Percentiles rank a stretch among this genome's conserved stretches.
Conservation (phyloP, 1,140 invertebrate genomes). For the Ips nitidus region DNA sequence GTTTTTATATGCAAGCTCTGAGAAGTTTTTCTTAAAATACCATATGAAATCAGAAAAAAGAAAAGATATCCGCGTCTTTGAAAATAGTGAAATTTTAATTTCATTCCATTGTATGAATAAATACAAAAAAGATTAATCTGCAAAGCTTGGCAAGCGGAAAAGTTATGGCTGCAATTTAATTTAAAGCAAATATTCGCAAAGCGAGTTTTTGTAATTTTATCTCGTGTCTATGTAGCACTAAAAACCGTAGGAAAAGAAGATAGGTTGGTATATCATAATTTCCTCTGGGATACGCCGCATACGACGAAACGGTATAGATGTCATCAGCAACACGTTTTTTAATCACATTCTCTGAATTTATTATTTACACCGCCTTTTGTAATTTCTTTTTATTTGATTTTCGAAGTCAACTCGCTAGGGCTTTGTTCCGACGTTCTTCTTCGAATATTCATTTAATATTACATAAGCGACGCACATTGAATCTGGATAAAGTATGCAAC, state of each 20-base stretch:
- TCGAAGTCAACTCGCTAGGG: slow-evolving; percentile 8
- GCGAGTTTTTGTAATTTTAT: slow-evolving; percentile 28
- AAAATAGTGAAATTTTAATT: slow-evolving; percentile 16
- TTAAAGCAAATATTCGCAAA: slow-evolving; percentile 32
- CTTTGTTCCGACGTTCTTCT: slow-evolving; percentile 23
- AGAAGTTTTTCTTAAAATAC: too few relatives aligned
- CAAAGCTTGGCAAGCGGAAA: slow-evolving; percentile 26
- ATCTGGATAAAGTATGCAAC: too few relatives aligned
- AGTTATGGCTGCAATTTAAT: slow-evolving; percentile 33
- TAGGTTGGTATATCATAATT: slow-evolving; percentile 37
- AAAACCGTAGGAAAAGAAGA: slow-evolving; percentile 31
- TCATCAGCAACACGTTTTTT: slow-evolving; percentile 33
- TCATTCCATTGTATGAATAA: slow-evolving; percentile 20
- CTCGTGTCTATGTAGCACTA: slow-evolving; percentile 30
- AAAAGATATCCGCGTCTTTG: slow-evolving; percentile 1
- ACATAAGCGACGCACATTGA: too few relatives aligned
- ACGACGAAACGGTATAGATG: slow-evolving; percentile 32
- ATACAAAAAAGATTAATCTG: slow-evolving; percentile 33
- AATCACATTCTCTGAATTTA: slow-evolving; percentile 34
- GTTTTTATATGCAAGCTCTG: too few relatives aligned
- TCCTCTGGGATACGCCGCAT: slow-evolving; percentile 34
- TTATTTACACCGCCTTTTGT: slow-evolving; percentile 28
- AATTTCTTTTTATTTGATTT: slow-evolving; percentile 34
- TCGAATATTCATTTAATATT: background rate
- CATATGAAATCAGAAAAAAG: background rate